Evolutionary conservation across 2,113 vertebrate species (phyloP).

Genomic region (Henicopernis longicauda): DNA sequence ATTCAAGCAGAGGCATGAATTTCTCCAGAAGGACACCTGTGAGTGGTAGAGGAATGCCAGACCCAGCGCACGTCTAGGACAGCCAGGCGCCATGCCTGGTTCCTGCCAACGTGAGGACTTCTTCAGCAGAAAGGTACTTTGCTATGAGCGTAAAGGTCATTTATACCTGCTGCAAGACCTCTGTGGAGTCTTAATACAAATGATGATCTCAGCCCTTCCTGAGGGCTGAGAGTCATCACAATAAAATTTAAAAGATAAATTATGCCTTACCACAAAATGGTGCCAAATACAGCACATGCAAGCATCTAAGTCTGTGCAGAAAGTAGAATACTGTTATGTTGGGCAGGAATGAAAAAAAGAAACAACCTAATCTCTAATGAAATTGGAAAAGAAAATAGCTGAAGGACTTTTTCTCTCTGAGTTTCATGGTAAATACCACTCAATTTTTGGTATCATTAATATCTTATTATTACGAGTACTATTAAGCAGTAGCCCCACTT

Average conservation of each 20-base stretch:
- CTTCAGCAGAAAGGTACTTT: background rate
- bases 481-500: background rate
- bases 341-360: background rate
- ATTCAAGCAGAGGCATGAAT: background rate
- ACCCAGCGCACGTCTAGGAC: background rate
- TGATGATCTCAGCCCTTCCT: background rate
- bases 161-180: background rate
- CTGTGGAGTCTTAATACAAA: background rate
- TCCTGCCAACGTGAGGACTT: background rate
- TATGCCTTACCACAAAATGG: background rate
- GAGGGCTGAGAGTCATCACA: background rate
- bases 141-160: background rate
- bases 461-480: background rate
- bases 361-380: background rate
- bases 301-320: background rate
- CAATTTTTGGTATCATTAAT: background rate
- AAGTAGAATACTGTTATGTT: background rate
- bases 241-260: background rate
- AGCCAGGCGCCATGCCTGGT: background rate
- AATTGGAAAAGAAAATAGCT: background rate
- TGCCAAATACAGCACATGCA: background rate
- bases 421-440: conserved; percentile 14
- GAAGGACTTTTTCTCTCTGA: background rate
- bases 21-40: background rate
- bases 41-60: background rate